A percentile compares a stretch with the other conserved stretches of the same genome.
Evolutionary conservation across 2,113 vertebrate species (phyloP).

Genomic region (Heptranchias perlo): DNA sequence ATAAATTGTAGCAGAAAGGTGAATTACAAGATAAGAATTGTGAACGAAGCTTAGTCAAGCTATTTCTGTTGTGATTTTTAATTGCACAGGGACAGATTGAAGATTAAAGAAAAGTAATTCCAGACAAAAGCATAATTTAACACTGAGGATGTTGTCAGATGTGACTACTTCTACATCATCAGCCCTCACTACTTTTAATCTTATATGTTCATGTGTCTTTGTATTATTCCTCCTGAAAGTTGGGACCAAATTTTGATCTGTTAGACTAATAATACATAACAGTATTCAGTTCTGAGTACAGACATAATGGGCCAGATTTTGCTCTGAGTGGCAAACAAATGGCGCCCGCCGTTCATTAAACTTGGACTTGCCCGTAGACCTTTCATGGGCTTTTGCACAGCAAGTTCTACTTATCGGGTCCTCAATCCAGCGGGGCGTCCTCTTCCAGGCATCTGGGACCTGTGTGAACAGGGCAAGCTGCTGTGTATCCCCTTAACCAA

Average conservation of each 20-base stretch:
- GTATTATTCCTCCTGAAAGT: neutral
- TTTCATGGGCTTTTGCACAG: too few relatives aligned
- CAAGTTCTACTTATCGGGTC: too few relatives aligned
- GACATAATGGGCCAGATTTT: neutral
- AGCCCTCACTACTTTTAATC: neutral
- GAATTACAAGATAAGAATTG: neutral
- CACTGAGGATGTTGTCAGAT: neutral
- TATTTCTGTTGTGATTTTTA: neutral
- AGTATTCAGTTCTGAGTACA: neutral
- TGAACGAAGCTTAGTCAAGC: neutral
- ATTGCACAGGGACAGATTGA: neutral
- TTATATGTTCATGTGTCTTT: neutral
- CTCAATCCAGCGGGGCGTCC: too few relatives aligned
- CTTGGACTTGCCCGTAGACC: too few relatives aligned
- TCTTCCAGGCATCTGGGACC: too few relatives aligned
- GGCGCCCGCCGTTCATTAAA: too few relatives aligned
- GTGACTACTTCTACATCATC: neutral
- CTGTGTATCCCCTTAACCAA: too few relatives aligned
- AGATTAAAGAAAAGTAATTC: neutral
- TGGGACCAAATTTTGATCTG: neutral
- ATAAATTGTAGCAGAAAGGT: neutral
- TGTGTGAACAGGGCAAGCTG: too few relatives aligned
- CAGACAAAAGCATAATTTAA: too few relatives aligned
- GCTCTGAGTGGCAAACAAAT: neutral
- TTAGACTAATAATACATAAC: neutral